Evolutionary conservation across 2,888 invertebrate genomes (phyloP).

Genomic region (Cryptosula pallasiana): DNA sequence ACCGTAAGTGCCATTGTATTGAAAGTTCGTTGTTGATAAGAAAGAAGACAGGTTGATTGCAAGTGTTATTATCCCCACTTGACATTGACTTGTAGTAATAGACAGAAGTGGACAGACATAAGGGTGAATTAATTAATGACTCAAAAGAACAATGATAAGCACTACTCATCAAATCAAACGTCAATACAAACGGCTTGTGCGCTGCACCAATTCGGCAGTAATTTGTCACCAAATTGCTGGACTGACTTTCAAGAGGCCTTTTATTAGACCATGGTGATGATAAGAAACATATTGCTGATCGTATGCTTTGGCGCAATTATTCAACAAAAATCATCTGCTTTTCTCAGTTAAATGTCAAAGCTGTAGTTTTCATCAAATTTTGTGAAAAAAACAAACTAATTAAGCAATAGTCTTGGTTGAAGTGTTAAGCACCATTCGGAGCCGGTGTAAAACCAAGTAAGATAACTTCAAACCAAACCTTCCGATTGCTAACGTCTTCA

Average conservation of each 20-base stretch:
- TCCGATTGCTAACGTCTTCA: background rate
- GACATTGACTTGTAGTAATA: constrained; percentile 5
- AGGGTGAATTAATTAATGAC: constrained; percentile 21
- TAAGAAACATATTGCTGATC: background rate
- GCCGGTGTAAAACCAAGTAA: background rate
- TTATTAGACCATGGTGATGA: background rate
- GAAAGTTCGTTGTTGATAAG: background rate
- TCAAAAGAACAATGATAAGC: background rate
- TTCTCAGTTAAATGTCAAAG: background rate
- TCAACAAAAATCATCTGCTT: constrained; percentile 13
- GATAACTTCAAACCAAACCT: background rate
- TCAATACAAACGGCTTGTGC: background rate
- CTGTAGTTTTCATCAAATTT: background rate
- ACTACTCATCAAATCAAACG: background rate
- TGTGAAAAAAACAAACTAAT: background rate
- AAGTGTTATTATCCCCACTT: constrained; percentile 17
- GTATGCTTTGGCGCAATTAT: background rate
- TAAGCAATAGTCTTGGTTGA: constrained; percentile 9
- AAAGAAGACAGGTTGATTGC: background rate
- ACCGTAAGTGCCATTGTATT: background rate
- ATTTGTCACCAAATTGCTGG: constrained; percentile 15
- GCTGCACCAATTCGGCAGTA: background rate
- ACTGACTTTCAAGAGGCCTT: constrained; percentile 16
- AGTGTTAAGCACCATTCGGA: constrained; percentile 19
- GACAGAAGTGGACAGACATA: background rate